Base-by-base conservation (phyloP, 2,113 vertebrate species). In the Opisthocomus hoazin region DNA sequence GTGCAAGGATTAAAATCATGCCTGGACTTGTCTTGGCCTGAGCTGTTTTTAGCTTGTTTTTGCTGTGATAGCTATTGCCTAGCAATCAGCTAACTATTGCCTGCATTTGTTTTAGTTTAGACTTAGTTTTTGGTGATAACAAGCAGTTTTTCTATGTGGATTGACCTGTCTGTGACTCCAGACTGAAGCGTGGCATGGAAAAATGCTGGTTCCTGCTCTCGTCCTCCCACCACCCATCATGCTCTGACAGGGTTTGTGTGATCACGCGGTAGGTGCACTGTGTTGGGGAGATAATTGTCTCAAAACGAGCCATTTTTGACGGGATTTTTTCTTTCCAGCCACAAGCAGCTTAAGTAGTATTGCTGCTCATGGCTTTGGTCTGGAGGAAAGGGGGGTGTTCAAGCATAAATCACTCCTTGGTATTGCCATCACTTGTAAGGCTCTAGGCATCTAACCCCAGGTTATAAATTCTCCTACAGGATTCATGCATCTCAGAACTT, bases 121-220 rank as follows among this genome's bases (percentile, higher is more conserved):
- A 23, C 73, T 61, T 48, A 29, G 14, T 14, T 88, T 96, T 20
- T 12, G 46, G 16, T 43, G 51, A 63, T 50, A 84, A 37, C 14
- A 77, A 70, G 24, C 46, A 83, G 45, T 51, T 80, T n/a, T 30
- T 30, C 23, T 58, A n/a, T 64, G 8, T 43, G 34, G 19, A 53
- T 1, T 90, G 92, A 61, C 58, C 68, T 70, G 71, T 24, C 51
- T 68, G 58, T 57, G 63, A 80, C 54, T 79, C 68, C n/a, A 65
- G 58, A 68, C 8, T 56, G 41, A 92, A 77, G 18, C 1, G 2
- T n/a, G 17, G 16, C 8, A 4, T 43, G 32, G 43, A 68, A 61
- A 51, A 89, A 6, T 2, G 1, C 0, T 1, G 1, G 9, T 16
- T 65, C 24, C 12, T 5, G 8, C 9, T 76, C 27, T 51, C 3